Conservation (phyloP, 2,113 vertebrate species). For the Dipodomys spectabilis region DNA sequence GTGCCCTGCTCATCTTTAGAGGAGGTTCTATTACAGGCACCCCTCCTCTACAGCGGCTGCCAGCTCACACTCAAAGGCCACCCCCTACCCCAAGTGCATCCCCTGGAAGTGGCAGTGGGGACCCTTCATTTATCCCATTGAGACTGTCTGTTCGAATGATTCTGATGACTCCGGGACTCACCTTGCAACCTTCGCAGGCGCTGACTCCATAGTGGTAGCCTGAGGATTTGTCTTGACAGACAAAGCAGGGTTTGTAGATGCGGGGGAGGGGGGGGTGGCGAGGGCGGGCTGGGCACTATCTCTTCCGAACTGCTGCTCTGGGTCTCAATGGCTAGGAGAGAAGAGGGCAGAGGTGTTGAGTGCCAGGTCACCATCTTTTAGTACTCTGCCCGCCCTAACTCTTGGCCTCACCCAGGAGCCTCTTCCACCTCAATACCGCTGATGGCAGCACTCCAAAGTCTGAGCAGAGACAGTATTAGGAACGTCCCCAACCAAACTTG, state of each 20-base stretch:
- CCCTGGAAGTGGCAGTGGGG: not conserved
- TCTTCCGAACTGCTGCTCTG: slow-evolving; percentile 99
- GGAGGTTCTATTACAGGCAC: too few relatives aligned
- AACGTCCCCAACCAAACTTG: not conserved
- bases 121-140: not conserved
- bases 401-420: not conserved
- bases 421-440: not conserved
- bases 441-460: not conserved
- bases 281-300: slow-evolving; percentile 97
- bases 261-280: slow-evolving; percentile 96
- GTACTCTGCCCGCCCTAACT: not conserved
- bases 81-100: not conserved
- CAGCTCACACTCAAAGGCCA: not conserved
- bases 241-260: slow-evolving; percentile 98
- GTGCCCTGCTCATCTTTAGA: not conserved
- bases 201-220: slow-evolving; percentile 99
- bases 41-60: not conserved
- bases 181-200: slow-evolving; percentile 99
- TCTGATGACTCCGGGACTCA: slow-evolving; percentile 82
- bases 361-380: not conserved
- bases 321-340: slow-evolving; percentile 93
- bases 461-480: not conserved
- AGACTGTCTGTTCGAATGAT: not conserved
- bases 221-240: slow-evolving; percentile 98
- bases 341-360: not conserved